A percentile compares a stretch with the other conserved stretches of the same genome.
These are phyloP conservation scores for Cataglyphis livida DNA, from an alignment of 2,888 invertebrate genomes.

Conservation along the genomic window DNA sequence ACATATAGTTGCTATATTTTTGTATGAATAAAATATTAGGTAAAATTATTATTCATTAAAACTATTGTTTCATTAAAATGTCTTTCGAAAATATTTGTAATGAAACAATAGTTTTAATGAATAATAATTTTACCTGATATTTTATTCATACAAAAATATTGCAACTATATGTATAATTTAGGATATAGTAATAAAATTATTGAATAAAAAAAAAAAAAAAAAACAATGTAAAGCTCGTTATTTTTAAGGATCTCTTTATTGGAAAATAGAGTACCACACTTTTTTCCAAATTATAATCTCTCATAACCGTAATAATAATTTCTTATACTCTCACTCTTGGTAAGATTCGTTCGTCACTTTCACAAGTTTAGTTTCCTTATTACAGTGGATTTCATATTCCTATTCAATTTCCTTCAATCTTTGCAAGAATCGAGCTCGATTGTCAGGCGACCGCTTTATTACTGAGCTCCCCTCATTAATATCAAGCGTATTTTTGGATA, in stretches of 20 bases:
- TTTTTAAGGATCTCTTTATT: neutral
- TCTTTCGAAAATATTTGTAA: neutral
- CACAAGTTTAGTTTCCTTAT: conserved; percentile 1
- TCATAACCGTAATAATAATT: neutral
- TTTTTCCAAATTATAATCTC: neutral
- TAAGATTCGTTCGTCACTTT: neutral
- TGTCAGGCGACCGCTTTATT: neutral
- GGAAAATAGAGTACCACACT: neutral
- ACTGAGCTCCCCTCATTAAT: neutral
- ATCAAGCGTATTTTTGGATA: neutral
- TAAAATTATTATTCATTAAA: too few species aligned
- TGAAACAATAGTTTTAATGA: neutral
- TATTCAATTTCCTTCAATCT: conserved; percentile 5
- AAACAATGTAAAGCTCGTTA: neutral
- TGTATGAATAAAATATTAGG: too few species aligned
- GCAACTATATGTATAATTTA: neutral
- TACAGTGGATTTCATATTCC: conserved; percentile 5
- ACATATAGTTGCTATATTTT: too few species aligned
- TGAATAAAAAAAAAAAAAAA: neutral
- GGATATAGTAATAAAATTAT: neutral
- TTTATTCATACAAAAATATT: neutral
- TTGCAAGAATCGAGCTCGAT: conserved; percentile 1
- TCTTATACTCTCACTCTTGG: neutral
- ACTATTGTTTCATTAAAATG: too few species aligned
- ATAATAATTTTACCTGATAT: conserved; percentile 1